A percentile compares a stretch with the other conserved stretches of the same genome.
Conservation (phyloP, 1,140 invertebrate genomes). For the Papilio dardanus region DNA sequence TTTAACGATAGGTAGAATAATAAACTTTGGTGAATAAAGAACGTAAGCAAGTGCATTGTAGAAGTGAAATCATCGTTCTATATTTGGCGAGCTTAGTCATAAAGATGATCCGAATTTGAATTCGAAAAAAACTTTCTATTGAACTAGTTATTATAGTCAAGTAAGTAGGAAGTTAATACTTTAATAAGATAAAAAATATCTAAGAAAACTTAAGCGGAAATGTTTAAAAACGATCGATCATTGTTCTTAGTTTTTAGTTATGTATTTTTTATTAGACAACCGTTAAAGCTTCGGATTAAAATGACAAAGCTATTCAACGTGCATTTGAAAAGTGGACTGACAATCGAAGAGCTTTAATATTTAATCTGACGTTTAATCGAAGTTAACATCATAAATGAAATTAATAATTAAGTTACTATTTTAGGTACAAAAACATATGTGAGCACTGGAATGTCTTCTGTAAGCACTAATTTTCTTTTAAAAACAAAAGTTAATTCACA, state of each 20-base stretch:
- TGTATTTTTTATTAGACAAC: not conserved
- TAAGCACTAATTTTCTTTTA: not conserved
- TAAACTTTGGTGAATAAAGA: constrained; percentile 5
- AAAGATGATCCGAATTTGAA: constrained; percentile 21
- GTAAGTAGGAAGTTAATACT: not conserved
- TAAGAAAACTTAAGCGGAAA: not conserved
- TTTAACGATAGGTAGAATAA: not conserved
- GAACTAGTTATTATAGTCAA: not conserved
- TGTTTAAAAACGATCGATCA: not conserved
- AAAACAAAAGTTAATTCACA: not conserved
- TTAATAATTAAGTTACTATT: not conserved
- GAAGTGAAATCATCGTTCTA: constrained; percentile 38
- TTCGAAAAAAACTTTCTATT: constrained; percentile 32
- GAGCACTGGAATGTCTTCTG: not conserved
- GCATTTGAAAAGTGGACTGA: not conserved
- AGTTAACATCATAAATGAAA: not conserved
- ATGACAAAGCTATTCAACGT: constrained; percentile 3
- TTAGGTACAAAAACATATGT: not conserved
- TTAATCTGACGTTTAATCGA: not conserved
- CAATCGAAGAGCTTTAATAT: not conserved
- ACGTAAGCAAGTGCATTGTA: constrained; percentile 3
- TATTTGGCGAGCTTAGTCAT: constrained; percentile 34
- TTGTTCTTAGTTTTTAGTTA: not conserved
- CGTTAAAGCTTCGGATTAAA: not conserved
- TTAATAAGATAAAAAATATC: not conserved